Evolutionary conservation across 1,140 invertebrate species (phyloP), one percentile per base, ranked within the genome.

Genomic region (Drosophila truncata): DNA sequence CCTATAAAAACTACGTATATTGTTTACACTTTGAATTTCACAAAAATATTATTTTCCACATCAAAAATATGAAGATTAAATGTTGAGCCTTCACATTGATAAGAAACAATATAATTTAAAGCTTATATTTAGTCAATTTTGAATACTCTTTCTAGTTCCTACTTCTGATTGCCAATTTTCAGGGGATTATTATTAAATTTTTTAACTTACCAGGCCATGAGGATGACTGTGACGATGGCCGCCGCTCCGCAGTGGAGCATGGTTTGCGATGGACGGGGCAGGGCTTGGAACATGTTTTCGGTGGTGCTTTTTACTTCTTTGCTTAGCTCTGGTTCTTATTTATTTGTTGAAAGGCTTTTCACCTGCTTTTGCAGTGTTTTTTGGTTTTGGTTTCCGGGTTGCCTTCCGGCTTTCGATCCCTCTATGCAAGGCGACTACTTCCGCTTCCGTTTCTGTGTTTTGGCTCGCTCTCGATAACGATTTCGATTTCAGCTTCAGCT

Each of bases 161-260:
- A 23, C n/a, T n/a, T n/a, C n/a, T n/a, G 20, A 6, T 44, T 20
- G 10, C 42, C 8, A 33, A 14, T 6, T 46, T 23, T 14, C 6
- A 14, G 4, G 20, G 42, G 6, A 8, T 46, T 44, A 6, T 23
- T 13, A 14, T 8, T 6, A 46, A 47, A 47, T n/a, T 25, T 23
- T 25, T 16, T 0, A 33, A 88, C 84, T 83, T 61, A 87, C 84
- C 80, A 88, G 69, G 77, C 54, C 58, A 84, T 84, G 57, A 87
- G 55, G 52, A 88, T 20, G 64, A 84, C 47, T 54, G 59, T 74
- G 25, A 61, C 41, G 6, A 84, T 50, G 39, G 80, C 72, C 11
- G 74, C 59, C 14, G 52, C 65, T 46, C 67, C 73, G 25, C 65
- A 79, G 16, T 74, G 64, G 27, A 87, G 58, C 49, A 64, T 71